These are phyloP conservation scores for Lycophotia porphyrea DNA, from an alignment of 2,888 invertebrate species.

Conservation along the genomic window DNA sequence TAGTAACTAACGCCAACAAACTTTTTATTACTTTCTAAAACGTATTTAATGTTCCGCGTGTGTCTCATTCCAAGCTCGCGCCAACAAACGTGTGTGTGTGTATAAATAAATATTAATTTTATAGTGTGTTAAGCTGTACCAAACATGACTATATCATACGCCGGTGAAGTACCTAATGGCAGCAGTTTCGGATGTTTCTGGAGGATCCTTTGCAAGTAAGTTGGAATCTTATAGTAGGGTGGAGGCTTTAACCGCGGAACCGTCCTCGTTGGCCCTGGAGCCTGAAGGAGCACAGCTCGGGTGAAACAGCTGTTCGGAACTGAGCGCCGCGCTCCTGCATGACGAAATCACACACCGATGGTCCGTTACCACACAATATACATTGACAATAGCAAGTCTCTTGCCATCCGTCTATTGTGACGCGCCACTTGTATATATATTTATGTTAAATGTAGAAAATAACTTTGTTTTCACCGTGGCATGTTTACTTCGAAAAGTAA, in stretches of 20 bases:
- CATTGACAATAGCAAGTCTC: constrained; percentile 76
- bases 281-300: constrained; percentile 51
- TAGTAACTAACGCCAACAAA: constrained; percentile 80
- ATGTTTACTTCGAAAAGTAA: constrained; percentile 69
- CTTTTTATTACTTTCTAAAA: constrained; percentile 88
- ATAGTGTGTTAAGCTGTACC: constrained; percentile 80
- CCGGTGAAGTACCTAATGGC: constrained; percentile 97
- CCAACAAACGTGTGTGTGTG: constrained; percentile 88
- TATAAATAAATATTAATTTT: constrained; percentile 87
- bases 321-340: constrained; percentile 69
- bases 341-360: constrained; percentile 75
- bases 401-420: constrained; percentile 72
- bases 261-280: constrained; percentile 61
- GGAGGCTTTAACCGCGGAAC: constrained; percentile 67
- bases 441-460: constrained; percentile 70
- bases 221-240: constrained; percentile 68
- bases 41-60: constrained; percentile 88
- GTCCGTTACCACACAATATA: constrained; percentile 71
- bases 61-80: constrained; percentile 85
- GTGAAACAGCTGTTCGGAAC: constrained; percentile 83
- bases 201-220: constrained; percentile 97
- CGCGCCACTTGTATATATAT: constrained; percentile 63
- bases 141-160: constrained; percentile 96
- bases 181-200: constrained; percentile 98
- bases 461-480: constrained; percentile 61